Conservation (phyloP, 2,888 invertebrate species). For the Brachypalpus laphriformis region DNA sequence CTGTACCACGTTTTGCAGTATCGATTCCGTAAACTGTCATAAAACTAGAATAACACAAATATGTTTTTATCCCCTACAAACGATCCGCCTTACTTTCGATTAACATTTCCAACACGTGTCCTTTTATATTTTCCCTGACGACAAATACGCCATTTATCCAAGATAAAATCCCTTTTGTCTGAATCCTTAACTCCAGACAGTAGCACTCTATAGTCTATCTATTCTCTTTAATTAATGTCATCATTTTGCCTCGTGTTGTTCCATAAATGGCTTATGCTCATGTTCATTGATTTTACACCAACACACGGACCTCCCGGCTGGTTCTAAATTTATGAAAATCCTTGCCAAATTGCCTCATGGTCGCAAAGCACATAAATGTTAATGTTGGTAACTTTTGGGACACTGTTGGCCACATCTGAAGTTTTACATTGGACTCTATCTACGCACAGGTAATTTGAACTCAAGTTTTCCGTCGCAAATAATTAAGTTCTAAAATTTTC, state of each 20-base stretch:
- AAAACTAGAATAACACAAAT: neutral
- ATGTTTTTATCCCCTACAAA: neutral
- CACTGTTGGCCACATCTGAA: neutral
- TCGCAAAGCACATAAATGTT: slow-evolving; percentile 12
- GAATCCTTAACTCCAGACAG: neutral
- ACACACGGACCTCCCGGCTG: neutral
- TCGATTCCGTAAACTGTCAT: neutral
- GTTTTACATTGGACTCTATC: neutral
- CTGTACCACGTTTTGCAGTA: neutral
- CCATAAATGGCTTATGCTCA: neutral
- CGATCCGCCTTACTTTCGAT: slow-evolving; percentile 4
- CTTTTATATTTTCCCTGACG: neutral
- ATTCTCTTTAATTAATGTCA: slow-evolving; percentile 13
- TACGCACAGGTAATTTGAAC: slow-evolving; percentile 1
- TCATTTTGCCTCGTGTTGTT: neutral
- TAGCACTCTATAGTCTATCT: neutral
- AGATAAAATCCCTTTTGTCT: neutral
- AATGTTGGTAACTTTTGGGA: slow-evolving; percentile 3
- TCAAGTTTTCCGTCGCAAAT: slow-evolving; percentile 19
- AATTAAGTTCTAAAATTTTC: neutral
- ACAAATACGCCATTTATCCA: neutral
- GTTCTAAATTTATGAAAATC: slow-evolving; percentile 8
- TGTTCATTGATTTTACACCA: slow-evolving; percentile 18
- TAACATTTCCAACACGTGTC: slow-evolving; percentile 13
- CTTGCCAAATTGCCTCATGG: slow-evolving; percentile 1